phyloP scores from a whole-genome alignment of 2,113 vertebrate genomes.

The Setophaga kirtlandii region DNA sequence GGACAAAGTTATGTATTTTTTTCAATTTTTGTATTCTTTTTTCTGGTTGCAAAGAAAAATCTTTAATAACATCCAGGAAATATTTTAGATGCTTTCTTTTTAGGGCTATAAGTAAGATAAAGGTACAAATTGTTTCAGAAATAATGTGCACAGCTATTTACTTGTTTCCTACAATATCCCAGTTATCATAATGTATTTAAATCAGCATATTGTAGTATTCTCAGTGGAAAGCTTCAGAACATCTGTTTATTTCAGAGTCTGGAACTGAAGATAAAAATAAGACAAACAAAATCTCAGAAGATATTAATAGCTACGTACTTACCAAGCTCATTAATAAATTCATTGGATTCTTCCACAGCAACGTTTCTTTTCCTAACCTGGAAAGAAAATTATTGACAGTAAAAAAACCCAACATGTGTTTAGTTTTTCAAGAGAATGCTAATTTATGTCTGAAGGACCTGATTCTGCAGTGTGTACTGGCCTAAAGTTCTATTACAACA shows the following conservation, averaged over 20 bases:
- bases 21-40: neutral
- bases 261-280: slow-evolving; percentile 32
- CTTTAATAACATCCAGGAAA: neutral
- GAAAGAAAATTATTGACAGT: slow-evolving; percentile 79
- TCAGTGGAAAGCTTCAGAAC: slow-evolving; percentile 28
- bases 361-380: slow-evolving; percentile 82
- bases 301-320: slow-evolving; percentile 61
- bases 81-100: neutral
- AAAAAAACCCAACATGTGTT: neutral
- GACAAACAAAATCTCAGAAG: slow-evolving; percentile 25
- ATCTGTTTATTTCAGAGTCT: slow-evolving; percentile 45
- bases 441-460: slow-evolving; percentile 1
- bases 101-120: neutral
- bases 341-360: slow-evolving; percentile 89
- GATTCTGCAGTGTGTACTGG: neutral
- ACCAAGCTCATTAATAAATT: slow-evolving; percentile 90
- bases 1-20: neutral
- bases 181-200: neutral
- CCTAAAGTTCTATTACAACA: neutral
- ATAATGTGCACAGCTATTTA: neutral
- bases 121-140: neutral
- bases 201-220: neutral
- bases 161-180: neutral
- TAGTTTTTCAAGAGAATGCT: slow-evolving; percentile 48
- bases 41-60: neutral